Base-by-base conservation (phyloP, 2,797 vertebrate species). In the Lutjanus argentimaculatus region DNA sequence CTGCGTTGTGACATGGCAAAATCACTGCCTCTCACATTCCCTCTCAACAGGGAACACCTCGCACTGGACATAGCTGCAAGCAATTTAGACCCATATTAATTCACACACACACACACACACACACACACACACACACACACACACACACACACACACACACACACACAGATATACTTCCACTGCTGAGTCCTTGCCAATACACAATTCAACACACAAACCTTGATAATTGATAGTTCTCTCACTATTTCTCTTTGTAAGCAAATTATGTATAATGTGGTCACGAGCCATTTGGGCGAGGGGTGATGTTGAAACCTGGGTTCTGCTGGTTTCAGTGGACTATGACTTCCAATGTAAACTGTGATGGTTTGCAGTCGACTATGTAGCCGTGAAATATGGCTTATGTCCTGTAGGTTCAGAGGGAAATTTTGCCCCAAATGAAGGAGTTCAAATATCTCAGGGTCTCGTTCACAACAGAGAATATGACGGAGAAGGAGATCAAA, bases 1-100 rank as follows among this genome's bases (percentile, higher is more conserved):
- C 78, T 80, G 63, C 87, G 79, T 66, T 80, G 66, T 85, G 85
- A 88, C 83, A 89, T n/a, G 48, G 65, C 76, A 69, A 80, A 75
- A 85, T 67, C 65, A 56, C 62, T 63, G 57, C 77, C 61, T 74
- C 17, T 52, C 49, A 1, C 4, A 6, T 19, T 19, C 49, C 57
- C 22, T 72, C 72, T 71, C 51, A 69, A 65, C 30, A 67, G 72
- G 79, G 62, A 84, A 79, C 59, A 67, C 79, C 70, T 79, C 40
- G 13, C 52, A 79, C 66, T 80, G 68, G 82, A 87, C 72, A 80
- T 74, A 62, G 77, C 82, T 67, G 43, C 55, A 86, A 83, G 82
- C 61, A 42, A 79, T 80, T 85, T 70, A 69, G 22, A 81, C 53
- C 17, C 46, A 77, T 58, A 82, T 79, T 80, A 82, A 83, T 82